Conservation (phyloP, 1,140 invertebrate genomes). For the Vanessa tameamea region DNA sequence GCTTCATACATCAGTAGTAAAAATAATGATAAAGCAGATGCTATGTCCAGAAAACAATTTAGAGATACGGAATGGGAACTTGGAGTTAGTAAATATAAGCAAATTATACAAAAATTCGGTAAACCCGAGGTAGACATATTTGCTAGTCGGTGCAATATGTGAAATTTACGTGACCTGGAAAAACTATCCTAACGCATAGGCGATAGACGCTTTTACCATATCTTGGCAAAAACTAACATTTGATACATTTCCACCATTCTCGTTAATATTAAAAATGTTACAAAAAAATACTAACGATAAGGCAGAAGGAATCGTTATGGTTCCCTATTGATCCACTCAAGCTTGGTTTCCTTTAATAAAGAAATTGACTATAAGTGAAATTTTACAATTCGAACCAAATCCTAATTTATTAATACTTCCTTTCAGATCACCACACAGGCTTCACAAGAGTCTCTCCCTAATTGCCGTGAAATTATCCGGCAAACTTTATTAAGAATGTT, state of each 20-base stretch:
- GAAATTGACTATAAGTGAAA: background rate
- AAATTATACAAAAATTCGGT: background rate
- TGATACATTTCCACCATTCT: background rate
- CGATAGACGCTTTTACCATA: background rate
- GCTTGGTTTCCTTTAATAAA: background rate
- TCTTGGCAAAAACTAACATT: background rate
- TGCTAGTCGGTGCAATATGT: background rate
- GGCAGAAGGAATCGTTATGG: background rate
- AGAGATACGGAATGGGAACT: background rate
- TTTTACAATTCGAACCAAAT: background rate
- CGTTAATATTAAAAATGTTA: background rate
- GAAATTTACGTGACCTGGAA: background rate
- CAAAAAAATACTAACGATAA: background rate
- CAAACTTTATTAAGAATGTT: too few species aligned
- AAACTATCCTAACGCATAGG: background rate
- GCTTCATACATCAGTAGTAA: background rate
- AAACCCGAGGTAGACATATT: background rate
- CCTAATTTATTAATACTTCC: background rate
- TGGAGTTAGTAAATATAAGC: background rate
- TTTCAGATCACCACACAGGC: background rate
- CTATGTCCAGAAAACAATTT: background rate
- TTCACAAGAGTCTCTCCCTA: background rate
- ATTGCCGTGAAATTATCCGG: too few species aligned
- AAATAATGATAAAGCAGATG: background rate
- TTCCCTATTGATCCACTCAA: background rate